A percentile compares a stretch with the other conserved stretches of the same genome.
phyloP scores from a whole-genome alignment of 2,797 vertebrate genomes.

The Hydrocynus forskahlii region DNA sequence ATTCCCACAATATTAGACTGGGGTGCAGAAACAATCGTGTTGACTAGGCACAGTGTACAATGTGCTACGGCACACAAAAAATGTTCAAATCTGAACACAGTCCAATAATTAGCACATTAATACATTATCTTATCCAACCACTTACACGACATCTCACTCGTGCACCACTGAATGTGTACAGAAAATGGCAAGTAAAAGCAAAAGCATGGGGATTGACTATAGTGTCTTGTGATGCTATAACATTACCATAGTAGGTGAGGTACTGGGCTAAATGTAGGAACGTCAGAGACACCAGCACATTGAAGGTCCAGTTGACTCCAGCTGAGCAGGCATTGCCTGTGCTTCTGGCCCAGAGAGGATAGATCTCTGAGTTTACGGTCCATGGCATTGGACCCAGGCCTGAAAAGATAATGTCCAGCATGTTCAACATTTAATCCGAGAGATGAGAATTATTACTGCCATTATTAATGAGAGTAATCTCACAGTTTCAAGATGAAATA shows the following conservation, averaged over 20 bases:
- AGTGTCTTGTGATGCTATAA: neutral
- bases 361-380: constrained; percentile 99
- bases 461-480: no score
- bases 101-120: no score
- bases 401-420: constrained; percentile 58
- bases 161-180: neutral
- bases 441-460: no score
- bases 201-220: neutral
- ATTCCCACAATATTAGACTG: no score
- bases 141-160: neutral
- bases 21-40: no score
- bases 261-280: constrained; percentile 94
- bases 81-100: neutral
- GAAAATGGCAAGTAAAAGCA: neutral
- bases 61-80: no score
- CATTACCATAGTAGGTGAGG: constrained; percentile 93
- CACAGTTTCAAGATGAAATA: no score
- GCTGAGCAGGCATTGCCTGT: constrained; percentile 96
- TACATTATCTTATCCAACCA: no score
- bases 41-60: no score
- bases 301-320: constrained; percentile 97
- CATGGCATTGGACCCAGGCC: constrained; percentile 99
- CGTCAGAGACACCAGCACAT: constrained; percentile 92
- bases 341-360: constrained; percentile 97
- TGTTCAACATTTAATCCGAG: neutral